Evolutionary conservation across 92 coral and sea anemone species (phyloP), one percentile per base, ranked within the genome.

Genomic region (Porites rus): DNA sequence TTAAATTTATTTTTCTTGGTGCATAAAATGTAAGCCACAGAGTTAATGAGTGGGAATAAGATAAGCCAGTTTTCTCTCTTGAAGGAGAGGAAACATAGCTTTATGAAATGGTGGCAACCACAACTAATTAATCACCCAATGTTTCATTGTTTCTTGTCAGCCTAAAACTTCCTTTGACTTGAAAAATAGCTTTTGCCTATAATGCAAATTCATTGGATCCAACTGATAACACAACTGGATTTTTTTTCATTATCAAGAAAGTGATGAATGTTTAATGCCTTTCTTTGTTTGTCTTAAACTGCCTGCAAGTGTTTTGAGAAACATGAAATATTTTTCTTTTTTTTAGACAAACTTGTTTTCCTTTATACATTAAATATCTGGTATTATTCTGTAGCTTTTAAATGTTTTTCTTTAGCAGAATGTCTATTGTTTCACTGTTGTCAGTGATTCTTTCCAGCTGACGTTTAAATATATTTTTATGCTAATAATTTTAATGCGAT

Each of bases 251-350:
- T 76, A 18, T 18, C 5, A 43, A 31, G 59, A 52, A 22, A 58
- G 10, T 56, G 8, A 81, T 81, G 43, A 69, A 69, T 81, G 56
- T 81, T 81, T 70, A 54, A 58, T 54, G 24, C 19, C 17, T 12
- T 4, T n/a, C 77, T 10, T 10, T 51, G 3, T 70, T 31, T 56
- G 46, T 51, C 25, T 38, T 38, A 38, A 38, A 38, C 28, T 51
- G 8, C 38, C 58, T 81, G 56, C 8, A 81, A 74, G 6, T 77
- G 16, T n/a, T 19, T 21, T 1, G 43, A 53, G 58, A 19, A 70
- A 17, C 43, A 38, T 38, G 46, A 38, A 38, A 38, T 38, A 4
- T 38, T 38, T 38, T 38, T 38, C 46, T 38, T 38, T 38, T 31
- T 38, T 38, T 38, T 38, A 38, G 46, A 38, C 46, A 38, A 38